Evolutionary conservation across 2,888 invertebrate genomes (phyloP).

Genomic region (Lysandra bellargus): DNA sequence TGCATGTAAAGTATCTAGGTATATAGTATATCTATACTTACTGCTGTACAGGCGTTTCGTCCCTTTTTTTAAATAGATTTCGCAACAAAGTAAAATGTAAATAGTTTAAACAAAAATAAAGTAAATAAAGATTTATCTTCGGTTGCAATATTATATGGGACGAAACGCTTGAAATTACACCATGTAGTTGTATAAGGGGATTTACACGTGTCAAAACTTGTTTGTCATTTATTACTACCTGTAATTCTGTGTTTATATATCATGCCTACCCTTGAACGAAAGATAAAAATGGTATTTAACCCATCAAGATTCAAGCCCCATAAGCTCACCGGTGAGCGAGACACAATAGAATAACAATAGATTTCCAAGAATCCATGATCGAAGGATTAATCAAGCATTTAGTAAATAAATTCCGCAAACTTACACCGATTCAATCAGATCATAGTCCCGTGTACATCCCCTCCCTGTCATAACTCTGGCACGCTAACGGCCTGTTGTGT

Average conservation of each 20-base stretch:
- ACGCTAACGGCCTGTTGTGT: slow-evolving; percentile 40
- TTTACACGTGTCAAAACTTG: not conserved
- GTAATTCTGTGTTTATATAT: too few relatives aligned
- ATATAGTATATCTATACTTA: too few relatives aligned
- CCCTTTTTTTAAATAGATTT: not conserved
- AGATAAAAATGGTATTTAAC: too few relatives aligned
- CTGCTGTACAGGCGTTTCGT: not conserved
- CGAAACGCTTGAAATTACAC: not conserved
- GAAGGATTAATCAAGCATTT: too few relatives aligned
- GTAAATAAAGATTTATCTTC: not conserved
- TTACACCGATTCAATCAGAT: too few relatives aligned
- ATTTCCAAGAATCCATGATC: too few relatives aligned
- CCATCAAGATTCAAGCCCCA: too few relatives aligned
- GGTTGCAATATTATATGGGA: not conserved
- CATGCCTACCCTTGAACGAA: too few relatives aligned
- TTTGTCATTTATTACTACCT: slow-evolving; percentile 2
- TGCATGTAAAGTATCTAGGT: not conserved
- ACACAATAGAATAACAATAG: too few relatives aligned
- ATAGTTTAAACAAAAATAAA: not conserved
- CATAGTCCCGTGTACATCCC: slow-evolving; percentile 32
- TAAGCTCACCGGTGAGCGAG: too few relatives aligned
- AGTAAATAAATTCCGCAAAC: too few relatives aligned
- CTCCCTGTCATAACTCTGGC: not conserved
- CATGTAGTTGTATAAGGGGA: not conserved
- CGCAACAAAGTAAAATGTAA: too few relatives aligned